Conservation (phyloP, 2,113 vertebrate species). For the Cardinalis cardinalis region DNA sequence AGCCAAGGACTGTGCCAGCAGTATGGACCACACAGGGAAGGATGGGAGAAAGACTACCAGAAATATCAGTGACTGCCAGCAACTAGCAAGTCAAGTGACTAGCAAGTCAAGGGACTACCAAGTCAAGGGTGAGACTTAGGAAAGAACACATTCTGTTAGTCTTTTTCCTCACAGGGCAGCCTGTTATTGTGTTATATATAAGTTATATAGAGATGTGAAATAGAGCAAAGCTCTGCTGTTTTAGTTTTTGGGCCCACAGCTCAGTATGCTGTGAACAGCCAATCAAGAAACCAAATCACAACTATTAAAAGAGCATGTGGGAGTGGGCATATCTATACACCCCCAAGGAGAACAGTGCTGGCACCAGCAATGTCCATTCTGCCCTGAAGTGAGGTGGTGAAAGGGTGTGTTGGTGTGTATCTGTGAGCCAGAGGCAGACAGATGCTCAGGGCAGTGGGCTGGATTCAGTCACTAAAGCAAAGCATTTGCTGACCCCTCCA, state of each 20-base stretch:
- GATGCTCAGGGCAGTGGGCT: not conserved
- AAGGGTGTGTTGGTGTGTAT: not conserved
- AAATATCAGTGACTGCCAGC: not conserved
- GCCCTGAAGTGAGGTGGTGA: not conserved
- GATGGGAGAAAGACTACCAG: not conserved
- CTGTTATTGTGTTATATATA: not conserved
- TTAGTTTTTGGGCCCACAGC: not conserved
- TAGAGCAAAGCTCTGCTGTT: not conserved
- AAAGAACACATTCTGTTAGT: not conserved
- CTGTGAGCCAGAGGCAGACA: not conserved
- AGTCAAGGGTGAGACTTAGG: not conserved
- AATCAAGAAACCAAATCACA: not conserved
- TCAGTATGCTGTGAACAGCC: not conserved
- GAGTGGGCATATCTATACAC: not conserved
- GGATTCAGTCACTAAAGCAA: not conserved
- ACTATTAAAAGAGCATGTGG: not conserved
- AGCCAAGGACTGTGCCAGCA: not conserved
- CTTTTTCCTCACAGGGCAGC: not conserved
- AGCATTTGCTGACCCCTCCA: not conserved
- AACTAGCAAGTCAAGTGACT: not conserved
- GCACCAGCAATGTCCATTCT: not conserved
- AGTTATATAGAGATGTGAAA: not conserved
- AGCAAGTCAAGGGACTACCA: not conserved
- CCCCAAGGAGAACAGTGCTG: fast-evolving
- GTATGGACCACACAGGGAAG: fast-evolving